Evolutionary conservation across 2,797 vertebrate genomes (phyloP), one percentile per base, ranked within the genome.

Genomic region (Lycodopsis pacificus): DNA sequence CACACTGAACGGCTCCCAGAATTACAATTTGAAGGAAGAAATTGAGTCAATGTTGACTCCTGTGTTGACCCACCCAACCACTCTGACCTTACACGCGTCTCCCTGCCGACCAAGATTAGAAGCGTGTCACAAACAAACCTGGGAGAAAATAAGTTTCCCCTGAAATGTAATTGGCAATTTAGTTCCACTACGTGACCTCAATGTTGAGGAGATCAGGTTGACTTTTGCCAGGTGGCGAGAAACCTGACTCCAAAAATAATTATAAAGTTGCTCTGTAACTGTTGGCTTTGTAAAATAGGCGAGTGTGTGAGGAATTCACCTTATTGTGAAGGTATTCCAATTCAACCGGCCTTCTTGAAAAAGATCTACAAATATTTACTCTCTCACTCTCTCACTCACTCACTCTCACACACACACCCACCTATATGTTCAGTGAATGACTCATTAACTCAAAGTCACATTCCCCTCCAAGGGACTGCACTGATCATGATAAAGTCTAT

Each of bases 391-490:
- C 48, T 40, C 38, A 13, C 38, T 40, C 38, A 13, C 38, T 13
- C 38, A 4, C 38, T 40, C 12, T 40, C 27, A 27, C 27, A 2
- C 27, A 27, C 27, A 25, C 25, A 25, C 25, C 2, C 25, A 27
- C 27, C 27, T 2, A 27, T 27, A 27, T 27, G 30, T 40, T 78
- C 54, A 4, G 34, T 17, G 30, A 83, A 78, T 71, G 40, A 83
- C 73, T 86, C 71, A 78, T 88, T 87, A 75, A 86, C 89, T 89
- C 83, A 88, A 80, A 88, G 83, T 86, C 79, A 82, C 73, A 77
- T 68, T 77, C 46, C 53, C 65, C 81, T 67, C 34, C 40, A 34
- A 53, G 59, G 9, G 20, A 65, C 51, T 32, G 34, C 63, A 62
- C 19, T 59, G 65, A 74, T 82, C 79, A 73, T 54, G 34, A 51